These are phyloP conservation scores for Chrysochloris asiatica DNA, from an alignment of 2,113 vertebrate genomes.

Conservation along the genomic window DNA sequence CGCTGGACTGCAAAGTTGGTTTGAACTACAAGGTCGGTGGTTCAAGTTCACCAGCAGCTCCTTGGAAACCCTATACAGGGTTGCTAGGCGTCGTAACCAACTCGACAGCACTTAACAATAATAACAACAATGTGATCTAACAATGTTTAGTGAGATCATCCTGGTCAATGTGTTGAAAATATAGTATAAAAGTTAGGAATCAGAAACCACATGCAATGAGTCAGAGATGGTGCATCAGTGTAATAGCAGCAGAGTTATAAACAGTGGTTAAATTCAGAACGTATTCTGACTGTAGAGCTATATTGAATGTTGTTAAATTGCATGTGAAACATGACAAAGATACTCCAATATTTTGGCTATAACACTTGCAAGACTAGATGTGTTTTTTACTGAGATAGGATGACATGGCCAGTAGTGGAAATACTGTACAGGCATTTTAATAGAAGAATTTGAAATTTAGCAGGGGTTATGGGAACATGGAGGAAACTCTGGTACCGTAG, in stretches of 20 bases:
- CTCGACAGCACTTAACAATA: too few relatives aligned
- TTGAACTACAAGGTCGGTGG: too few relatives aligned
- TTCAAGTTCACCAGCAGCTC: too few relatives aligned
- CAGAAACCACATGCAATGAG: neutral
- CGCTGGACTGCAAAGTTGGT: too few relatives aligned
- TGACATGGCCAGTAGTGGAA: neutral
- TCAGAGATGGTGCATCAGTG: neutral
- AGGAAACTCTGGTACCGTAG: too few relatives aligned
- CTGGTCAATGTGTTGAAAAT: neutral
- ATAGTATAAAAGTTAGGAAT: neutral
- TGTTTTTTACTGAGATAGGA: neutral
- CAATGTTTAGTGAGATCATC: neutral
- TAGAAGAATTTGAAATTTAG: neutral
- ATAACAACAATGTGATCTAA: too few relatives aligned
- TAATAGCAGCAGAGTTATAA: neutral
- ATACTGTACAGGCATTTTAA: neutral
- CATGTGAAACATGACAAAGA: neutral
- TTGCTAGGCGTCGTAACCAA: too few relatives aligned
- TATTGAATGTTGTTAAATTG: neutral
- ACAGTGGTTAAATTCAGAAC: neutral
- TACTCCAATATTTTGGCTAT: neutral
- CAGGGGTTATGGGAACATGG: fast-evolving
- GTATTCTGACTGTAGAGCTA: neutral
- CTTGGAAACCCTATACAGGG: too few relatives aligned
- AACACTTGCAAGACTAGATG: neutral